Percentiles rank a stretch among this genome's conserved stretches.
phyloP scores from a whole-genome alignment of 1,140 invertebrate species.

The Dendrolimus punctatus region DNA sequence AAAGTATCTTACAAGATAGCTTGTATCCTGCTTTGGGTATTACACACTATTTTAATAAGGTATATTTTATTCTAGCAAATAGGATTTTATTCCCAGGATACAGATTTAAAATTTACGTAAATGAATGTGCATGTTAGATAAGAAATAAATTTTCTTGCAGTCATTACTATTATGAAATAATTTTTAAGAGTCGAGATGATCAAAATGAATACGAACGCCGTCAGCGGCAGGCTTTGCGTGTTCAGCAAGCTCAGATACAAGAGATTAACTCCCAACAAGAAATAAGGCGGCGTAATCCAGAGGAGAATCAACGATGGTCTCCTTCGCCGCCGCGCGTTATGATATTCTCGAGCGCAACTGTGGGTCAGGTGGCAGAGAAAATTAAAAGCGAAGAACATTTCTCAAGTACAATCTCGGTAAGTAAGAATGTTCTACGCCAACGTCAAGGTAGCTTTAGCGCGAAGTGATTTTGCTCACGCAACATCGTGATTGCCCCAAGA shows the following conservation, averaged over 20 bases:
- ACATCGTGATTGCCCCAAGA: no score
- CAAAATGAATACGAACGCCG: conserved; percentile 92
- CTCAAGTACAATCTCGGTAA: conserved; percentile 37
- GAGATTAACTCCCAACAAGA: conserved; percentile 48
- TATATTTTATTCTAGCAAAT: no score
- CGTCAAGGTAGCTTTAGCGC: no score
- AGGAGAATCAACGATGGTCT: conserved; percentile 76
- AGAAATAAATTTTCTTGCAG: neutral
- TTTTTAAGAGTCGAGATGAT: conserved; percentile 84
- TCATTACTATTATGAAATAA: neutral
- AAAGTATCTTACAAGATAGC: no score
- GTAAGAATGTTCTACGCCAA: conserved; percentile 3
- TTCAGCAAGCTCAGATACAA: conserved; percentile 74
- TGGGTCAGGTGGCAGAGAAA: conserved; percentile 48
- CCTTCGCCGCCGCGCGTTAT: conserved; percentile 51
- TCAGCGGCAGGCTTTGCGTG: conserved; percentile 83
- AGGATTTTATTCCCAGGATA: no score
- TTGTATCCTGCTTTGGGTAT: no score
- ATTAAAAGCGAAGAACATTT: conserved; percentile 57
- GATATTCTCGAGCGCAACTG: conserved; percentile 44
- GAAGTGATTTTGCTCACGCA: no score
- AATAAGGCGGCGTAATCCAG: conserved; percentile 73
- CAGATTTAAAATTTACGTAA: no score
- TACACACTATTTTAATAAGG: no score
- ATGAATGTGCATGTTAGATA: no score